These are phyloP conservation scores for Drosophila bifasciata DNA, from an alignment of 1,140 invertebrate genomes.

Conservation along the genomic window DNA sequence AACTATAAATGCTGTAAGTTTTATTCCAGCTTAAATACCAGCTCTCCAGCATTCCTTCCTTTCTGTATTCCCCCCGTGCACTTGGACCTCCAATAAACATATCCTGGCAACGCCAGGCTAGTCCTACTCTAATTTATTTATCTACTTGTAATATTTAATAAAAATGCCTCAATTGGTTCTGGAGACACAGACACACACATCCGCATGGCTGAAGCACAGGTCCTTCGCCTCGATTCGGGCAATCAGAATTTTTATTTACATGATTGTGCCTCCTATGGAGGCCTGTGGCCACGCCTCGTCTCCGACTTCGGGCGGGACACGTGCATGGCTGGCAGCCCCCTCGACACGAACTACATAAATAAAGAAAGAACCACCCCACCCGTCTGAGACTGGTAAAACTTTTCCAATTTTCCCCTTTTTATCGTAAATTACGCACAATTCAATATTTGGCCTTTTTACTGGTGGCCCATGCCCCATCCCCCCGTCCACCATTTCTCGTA, in stretches of 20 bases:
- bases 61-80: too few species aligned
- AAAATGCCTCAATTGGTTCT: constrained; percentile 52
- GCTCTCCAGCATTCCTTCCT: neutral
- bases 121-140: constrained; percentile 62
- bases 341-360: constrained; percentile 77
- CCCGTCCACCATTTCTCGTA: constrained; percentile 17
- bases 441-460: constrained; percentile 83
- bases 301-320: constrained; percentile 34
- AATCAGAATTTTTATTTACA: constrained; percentile 81
- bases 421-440: constrained; percentile 83
- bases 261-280: constrained; percentile 16
- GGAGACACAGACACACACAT: constrained; percentile 11
- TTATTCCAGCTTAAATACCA: too few species aligned
- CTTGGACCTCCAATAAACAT: constrained; percentile 8
- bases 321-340: constrained; percentile 47
- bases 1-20: too few species aligned
- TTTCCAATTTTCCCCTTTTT: constrained; percentile 84
- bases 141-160: constrained; percentile 74
- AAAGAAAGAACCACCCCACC: constrained; percentile 37
- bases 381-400: constrained; percentile 51
- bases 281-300: constrained; percentile 7
- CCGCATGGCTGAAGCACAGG: neutral
- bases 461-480: constrained; percentile 15
- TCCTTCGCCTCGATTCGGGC: constrained; percentile 52
- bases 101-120: constrained; percentile 31